Evolutionary conservation across 1,140 invertebrate species (phyloP), one percentile per base, ranked within the genome.

Genomic region (Hyles vespertilio): DNA sequence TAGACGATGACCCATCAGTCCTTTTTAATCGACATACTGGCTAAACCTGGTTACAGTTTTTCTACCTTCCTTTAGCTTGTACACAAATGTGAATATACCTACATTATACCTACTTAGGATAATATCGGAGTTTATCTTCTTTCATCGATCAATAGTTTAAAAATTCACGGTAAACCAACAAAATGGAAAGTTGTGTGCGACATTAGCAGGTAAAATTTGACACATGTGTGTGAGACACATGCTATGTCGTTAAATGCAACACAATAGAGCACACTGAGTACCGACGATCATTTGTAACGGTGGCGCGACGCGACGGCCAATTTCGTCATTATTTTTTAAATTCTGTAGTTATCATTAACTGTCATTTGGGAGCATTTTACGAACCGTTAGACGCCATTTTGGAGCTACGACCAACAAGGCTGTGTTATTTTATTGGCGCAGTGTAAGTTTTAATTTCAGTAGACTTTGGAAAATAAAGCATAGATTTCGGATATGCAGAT

Each of bases 331-430:
- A 69, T 70, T 61, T 72, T 72, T 70, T 70, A 64, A 71, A 65
- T 73, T 57, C 72, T 65, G 48, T 68, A 67, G 61, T 67, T 74
- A 70, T 77, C 78, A 84, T 84, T 84, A 81, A 71, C 73, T 72
- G 72, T 76, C 74, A 81, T 81, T 84, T 81, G 58, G 70, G 69
- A 63, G 63, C 70, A 75, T 85, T 84, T 81, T 69, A 81, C 72
- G 73, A 76, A 73, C 76, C 74, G 80, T 85, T 85, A 81, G 71
- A 11, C 22, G 12, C 43, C 22, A 22, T 22, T 11, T 34, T 54
- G 52, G 11, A 44, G 55, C 47, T 68, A 52, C 67, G 51, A 59
- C 34, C 49, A 48, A 68, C 48, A 40, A 34, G 22, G 53, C 8
- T 70, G 72, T 59, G 54, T 12, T 53, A 51, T 61, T 58, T 59